Conservation (phyloP, 2,113 vertebrate genomes). For the Prietella phreatophila region DNA sequence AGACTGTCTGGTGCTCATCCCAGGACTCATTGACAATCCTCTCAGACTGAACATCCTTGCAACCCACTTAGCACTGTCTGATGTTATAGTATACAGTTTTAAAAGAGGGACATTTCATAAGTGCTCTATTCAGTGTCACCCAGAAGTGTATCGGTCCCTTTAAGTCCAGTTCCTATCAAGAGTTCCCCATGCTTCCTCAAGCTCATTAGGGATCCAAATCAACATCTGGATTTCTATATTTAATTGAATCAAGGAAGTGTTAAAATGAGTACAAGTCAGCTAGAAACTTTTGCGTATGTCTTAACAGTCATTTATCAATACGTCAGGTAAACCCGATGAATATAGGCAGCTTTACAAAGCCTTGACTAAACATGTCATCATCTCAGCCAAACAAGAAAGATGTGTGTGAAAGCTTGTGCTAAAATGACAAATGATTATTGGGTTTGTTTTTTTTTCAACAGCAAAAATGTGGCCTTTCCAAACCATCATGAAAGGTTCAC, state of each 20-base stretch:
- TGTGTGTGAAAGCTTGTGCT: not conserved
- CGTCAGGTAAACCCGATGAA: not conserved
- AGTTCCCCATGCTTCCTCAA: not conserved
- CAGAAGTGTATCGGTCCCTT: not conserved
- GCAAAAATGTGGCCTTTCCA: slow-evolving; percentile 14
- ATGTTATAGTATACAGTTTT: not conserved
- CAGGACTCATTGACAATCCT: not conserved
- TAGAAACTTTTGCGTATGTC: not conserved
- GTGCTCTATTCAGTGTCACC: not conserved
- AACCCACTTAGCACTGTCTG: not conserved
- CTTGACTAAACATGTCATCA: slow-evolving; percentile 8
- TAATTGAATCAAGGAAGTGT: not conserved
- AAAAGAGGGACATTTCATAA: not conserved
- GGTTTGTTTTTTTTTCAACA: not conserved
- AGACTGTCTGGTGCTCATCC: not conserved
- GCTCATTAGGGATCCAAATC: not conserved
- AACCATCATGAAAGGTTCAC: slow-evolving; percentile 17
- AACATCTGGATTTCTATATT: not conserved
- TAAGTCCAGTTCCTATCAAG: not conserved
- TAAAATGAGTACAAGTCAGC: not conserved
- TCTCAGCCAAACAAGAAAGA: slow-evolving; percentile 20
- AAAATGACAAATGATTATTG: slow-evolving; percentile 17
- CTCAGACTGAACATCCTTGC: not conserved
- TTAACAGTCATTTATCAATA: not conserved
- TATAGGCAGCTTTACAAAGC: slow-evolving; percentile 1